Percentiles rank a stretch among this genome's conserved stretches.
These are phyloP conservation scores for Syngnathus floridae DNA, from an alignment of 2,113 vertebrate genomes.

Conservation along the genomic window DNA sequence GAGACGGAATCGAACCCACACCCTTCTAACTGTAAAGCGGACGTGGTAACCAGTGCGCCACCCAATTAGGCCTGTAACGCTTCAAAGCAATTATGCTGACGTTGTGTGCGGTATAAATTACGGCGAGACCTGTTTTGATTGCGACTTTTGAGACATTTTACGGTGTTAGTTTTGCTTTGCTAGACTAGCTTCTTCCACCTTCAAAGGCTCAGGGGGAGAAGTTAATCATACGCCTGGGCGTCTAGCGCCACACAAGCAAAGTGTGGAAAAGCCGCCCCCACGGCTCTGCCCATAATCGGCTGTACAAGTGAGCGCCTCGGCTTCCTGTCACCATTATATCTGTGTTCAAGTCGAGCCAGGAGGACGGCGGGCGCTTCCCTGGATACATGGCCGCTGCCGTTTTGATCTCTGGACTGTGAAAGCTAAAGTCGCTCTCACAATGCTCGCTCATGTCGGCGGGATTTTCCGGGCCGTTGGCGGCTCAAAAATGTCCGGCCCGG, in stretches of 20 bases:
- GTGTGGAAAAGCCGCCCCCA: constrained; percentile 66
- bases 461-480: constrained; percentile 56
- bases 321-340: constrained; percentile 78
- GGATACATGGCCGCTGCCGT: constrained; percentile 64
- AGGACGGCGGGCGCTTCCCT: constrained; percentile 73
- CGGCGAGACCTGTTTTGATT: background rate
- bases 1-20: too few relatives aligned
- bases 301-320: constrained; percentile 75
- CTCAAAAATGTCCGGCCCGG: constrained; percentile 1
- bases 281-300: constrained; percentile 63
- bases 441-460: constrained; percentile 61
- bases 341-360: constrained; percentile 68
- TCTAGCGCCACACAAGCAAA: constrained; percentile 66
- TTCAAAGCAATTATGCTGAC: too few relatives aligned
- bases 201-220: constrained; percentile 59
- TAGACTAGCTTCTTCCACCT: constrained; percentile 58
- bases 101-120: background rate
- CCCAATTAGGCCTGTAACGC: too few relatives aligned
- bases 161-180: constrained; percentile 10
- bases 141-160: background rate
- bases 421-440: constrained; percentile 61
- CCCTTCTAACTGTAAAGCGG: too few relatives aligned
- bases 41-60: too few relatives aligned
- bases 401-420: constrained; percentile 81
- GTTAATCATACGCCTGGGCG: constrained; percentile 74